Conservation (phyloP, 2,113 vertebrate genomes). For the Dasyornis broadbenti region DNA sequence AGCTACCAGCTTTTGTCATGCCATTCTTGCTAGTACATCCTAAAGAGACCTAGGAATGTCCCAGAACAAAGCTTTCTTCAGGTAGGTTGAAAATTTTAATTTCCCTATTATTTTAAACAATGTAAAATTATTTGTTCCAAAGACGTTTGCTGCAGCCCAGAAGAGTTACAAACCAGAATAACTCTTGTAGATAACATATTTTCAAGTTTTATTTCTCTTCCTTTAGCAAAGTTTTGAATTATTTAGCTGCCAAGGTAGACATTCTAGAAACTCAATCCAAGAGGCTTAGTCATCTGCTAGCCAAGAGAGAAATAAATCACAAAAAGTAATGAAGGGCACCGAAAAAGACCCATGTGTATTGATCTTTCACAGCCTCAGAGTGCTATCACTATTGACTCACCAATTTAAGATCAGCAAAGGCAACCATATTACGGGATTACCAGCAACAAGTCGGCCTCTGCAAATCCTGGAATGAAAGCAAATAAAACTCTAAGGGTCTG, state of each 20-base stretch:
- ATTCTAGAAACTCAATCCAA: neutral
- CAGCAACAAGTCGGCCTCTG: neutral
- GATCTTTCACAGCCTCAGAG: neutral
- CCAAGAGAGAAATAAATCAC: constrained; percentile 31
- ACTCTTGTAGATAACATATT: neutral
- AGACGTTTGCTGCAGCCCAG: neutral
- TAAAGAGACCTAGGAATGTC: neutral
- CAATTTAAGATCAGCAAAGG: neutral
- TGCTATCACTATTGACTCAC: neutral
- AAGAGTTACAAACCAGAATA: neutral
- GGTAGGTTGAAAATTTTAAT: neutral
- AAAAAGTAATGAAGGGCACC: neutral
- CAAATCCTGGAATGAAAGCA: constrained; percentile 18
- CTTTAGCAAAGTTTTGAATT: constrained; percentile 19
- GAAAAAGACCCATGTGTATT: neutral
- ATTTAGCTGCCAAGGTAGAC: constrained; percentile 16
- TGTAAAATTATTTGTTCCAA: neutral
- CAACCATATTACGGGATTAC: constrained; percentile 14
- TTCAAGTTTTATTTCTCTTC: neutral
- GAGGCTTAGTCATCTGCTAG: neutral
- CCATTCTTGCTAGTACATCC: neutral
- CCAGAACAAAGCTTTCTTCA: neutral
- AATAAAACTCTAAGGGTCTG: neutral
- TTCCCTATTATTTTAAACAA: neutral
- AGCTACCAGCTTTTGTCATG: neutral